A percentile compares a stretch with the other conserved stretches of the same genome.
Conservation (phyloP, 2,888 invertebrate species). For the Bruchidius siliquastri region DNA sequence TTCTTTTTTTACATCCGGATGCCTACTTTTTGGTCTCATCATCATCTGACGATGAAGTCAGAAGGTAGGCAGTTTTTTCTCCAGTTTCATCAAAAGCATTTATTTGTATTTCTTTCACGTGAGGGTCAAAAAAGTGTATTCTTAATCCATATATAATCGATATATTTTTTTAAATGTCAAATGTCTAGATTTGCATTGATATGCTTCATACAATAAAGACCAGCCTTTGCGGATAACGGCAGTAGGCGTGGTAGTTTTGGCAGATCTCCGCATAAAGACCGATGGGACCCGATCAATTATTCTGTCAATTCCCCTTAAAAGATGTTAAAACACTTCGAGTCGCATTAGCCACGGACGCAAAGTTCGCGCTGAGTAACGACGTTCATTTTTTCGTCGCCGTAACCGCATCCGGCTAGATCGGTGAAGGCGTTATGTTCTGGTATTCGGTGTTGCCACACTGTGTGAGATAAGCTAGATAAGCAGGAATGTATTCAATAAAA, state of each 20-base stretch:
- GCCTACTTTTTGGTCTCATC: too few species aligned
- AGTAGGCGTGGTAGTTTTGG: background rate
- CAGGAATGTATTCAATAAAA: too few species aligned
- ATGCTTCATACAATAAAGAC: background rate
- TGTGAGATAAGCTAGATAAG: too few species aligned
- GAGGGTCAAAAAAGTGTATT: too few species aligned
- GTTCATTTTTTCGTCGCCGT: background rate
- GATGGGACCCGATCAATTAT: slow-evolving; percentile 37
- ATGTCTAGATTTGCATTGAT: too few species aligned
- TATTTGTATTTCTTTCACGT: too few species aligned
- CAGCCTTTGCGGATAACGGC: background rate
- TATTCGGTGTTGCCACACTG: background rate
- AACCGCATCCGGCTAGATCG: background rate
- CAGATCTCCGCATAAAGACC: background rate
- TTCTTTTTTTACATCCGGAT: too few species aligned
- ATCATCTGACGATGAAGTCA: too few species aligned
- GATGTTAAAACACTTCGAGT: slow-evolving; percentile 36
- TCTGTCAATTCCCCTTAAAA: slow-evolving; percentile 33
- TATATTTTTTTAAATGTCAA: too few species aligned
- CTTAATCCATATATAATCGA: too few species aligned
- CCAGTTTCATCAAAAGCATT: too few species aligned
- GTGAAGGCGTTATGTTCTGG: background rate
- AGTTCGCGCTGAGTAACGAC: background rate
- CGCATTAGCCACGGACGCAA: slow-evolving; percentile 27
- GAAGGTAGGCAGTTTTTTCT: too few species aligned